These are phyloP conservation scores for Dorcus parallelipipedus DNA, from an alignment of 2,888 invertebrate species.

Conservation along the genomic window DNA sequence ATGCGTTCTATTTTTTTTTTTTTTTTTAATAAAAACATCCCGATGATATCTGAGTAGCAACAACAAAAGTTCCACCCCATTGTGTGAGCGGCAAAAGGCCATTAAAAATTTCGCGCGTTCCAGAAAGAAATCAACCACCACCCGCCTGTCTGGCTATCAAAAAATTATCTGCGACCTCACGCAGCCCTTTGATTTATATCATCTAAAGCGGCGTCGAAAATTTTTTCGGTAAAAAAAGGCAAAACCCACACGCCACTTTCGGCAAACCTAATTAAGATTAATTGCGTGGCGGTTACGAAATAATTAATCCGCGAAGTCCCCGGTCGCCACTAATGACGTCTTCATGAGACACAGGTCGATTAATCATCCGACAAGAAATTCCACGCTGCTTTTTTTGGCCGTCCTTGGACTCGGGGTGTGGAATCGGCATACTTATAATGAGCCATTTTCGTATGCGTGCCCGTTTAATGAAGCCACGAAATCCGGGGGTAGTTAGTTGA, in stretches of 20 bases:
- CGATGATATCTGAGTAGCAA: no score
- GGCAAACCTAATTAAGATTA: slow-evolving; percentile 22
- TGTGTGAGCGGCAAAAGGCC: slow-evolving; percentile 10
- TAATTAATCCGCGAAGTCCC: slow-evolving; percentile 9
- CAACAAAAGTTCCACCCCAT: slow-evolving; percentile 10
- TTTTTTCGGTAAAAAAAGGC: neutral
- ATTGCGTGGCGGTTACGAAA: slow-evolving; percentile 15
- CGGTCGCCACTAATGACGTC: slow-evolving; percentile 10
- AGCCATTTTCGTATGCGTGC: slow-evolving; percentile 12
- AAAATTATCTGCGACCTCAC: slow-evolving; percentile 4
- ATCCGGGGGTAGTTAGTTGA: slow-evolving; percentile 1
- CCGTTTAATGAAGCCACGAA: slow-evolving; percentile 2
- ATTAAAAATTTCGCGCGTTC: slow-evolving; percentile 14
- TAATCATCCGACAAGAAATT: neutral
- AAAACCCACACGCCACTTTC: neutral
- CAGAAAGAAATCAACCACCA: slow-evolving; percentile 14
- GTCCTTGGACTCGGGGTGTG: no score
- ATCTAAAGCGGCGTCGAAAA: neutral
- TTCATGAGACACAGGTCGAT: slow-evolving; percentile 6
- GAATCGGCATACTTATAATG: neutral
- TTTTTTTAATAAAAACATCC: no score
- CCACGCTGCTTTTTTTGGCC: no score
- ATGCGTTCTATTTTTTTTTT: no score
- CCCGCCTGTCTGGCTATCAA: slow-evolving; percentile 4
- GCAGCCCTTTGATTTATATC: neutral